phyloP scores from a whole-genome alignment of 1,140 invertebrate species.

The Diorhabda elongata region DNA sequence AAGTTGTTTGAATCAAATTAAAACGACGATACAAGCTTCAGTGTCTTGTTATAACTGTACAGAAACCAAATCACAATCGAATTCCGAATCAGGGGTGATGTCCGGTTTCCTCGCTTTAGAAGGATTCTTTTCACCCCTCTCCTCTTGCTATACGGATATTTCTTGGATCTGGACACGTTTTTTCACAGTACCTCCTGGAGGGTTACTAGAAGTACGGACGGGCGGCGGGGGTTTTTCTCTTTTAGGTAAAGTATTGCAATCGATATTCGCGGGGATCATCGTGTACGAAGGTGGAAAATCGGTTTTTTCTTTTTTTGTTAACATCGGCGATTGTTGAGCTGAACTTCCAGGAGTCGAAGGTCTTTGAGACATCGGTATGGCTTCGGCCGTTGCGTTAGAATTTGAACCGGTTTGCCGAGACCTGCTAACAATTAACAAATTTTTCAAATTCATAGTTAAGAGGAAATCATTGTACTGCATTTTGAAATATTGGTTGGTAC shows the following conservation, averaged over 20 bases:
- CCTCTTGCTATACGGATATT: slow-evolving; percentile 58
- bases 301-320: slow-evolving; percentile 38
- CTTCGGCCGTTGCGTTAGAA: slow-evolving; percentile 37
- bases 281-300: slow-evolving; percentile 52
- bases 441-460: no score
- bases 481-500: no score
- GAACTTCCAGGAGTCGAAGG: slow-evolving; percentile 37
- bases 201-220: slow-evolving; percentile 46
- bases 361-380: slow-evolving; percentile 50
- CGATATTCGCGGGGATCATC: slow-evolving; percentile 33
- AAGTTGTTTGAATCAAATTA: background rate
- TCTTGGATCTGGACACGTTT: slow-evolving; percentile 65
- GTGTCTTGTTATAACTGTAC: slow-evolving; percentile 42
- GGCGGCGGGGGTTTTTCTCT: slow-evolving; percentile 42
- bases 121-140: slow-evolving; percentile 14
- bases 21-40: slow-evolving; percentile 13
- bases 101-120: slow-evolving; percentile 29
- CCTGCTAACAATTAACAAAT: background rate
- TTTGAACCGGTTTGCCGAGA: slow-evolving; percentile 26
- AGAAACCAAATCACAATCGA: slow-evolving; percentile 41
- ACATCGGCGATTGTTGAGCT: slow-evolving; percentile 35
- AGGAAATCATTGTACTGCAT: no score
- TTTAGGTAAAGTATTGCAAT: slow-evolving; percentile 13
- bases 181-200: slow-evolving; percentile 52
- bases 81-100: slow-evolving; percentile 35